These are phyloP conservation scores for Hydropsyche betteni DNA, from an alignment of 2,888 invertebrate genomes.

Conservation along the genomic window DNA sequence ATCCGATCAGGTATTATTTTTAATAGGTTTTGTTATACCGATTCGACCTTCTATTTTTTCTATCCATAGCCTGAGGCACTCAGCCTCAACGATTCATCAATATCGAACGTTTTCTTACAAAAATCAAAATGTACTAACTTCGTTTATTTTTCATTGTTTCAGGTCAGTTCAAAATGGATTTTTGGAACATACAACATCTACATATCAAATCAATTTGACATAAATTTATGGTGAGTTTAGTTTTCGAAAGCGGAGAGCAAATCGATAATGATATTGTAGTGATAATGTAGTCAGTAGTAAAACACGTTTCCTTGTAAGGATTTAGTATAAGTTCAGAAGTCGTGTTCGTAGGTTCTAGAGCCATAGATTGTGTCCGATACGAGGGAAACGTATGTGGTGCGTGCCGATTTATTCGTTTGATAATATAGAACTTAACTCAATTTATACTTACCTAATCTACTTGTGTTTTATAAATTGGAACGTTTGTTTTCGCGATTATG, in stretches of 20 bases:
- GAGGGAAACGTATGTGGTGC: conserved; percentile 24
- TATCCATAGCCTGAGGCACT: background rate
- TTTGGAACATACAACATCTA: conserved; percentile 18
- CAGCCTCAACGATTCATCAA: conserved; percentile 2
- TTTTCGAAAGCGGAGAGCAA: background rate
- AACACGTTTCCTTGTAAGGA: conserved; percentile 32
- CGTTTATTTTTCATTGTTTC: conserved; percentile 28
- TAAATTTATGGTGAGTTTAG: conserved; percentile 19
- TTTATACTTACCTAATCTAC: background rate
- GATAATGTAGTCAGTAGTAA: conserved; percentile 11
- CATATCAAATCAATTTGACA: conserved; percentile 3
- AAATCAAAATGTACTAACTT: background rate
- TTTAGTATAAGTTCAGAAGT: conserved; percentile 17
- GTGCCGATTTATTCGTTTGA: conserved; percentile 19
- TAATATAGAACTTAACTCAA: conserved; percentile 16
- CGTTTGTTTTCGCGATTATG: too few relatives aligned
- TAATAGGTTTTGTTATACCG: conserved; percentile 7
- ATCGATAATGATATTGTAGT: conserved; percentile 6
- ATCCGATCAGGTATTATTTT: conserved; percentile 1
- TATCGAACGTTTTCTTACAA: background rate
- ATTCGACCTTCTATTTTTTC: conserved; percentile 12
- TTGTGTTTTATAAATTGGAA: too few relatives aligned
- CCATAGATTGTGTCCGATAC: conserved; percentile 25
- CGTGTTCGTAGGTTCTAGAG: conserved; percentile 25
- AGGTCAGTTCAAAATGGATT: conserved; percentile 34